Conservation (phyloP, 2,797 vertebrate species). For the Pyrocephalus nanus region DNA sequence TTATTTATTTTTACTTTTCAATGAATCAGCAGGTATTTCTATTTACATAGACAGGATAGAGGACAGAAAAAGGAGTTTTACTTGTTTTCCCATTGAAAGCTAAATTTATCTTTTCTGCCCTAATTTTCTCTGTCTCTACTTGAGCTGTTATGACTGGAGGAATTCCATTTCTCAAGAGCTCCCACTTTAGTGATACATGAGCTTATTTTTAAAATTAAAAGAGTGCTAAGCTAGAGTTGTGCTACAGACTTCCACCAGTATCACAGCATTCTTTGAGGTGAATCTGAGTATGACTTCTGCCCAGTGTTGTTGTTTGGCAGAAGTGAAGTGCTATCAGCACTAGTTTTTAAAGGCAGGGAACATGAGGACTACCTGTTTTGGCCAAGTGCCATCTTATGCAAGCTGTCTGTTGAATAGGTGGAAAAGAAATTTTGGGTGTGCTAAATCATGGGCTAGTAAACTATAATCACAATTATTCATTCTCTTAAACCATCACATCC, state of each 20-base stretch:
- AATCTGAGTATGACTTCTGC: not conserved
- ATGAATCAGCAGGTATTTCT: not conserved
- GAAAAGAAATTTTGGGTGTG: not conserved
- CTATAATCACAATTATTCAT: not conserved
- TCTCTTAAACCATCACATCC: not conserved
- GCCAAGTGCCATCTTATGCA: not conserved
- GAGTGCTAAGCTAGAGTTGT: not conserved
- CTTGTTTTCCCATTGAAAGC: not conserved
- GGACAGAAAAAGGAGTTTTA: not conserved
- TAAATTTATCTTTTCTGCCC: not conserved
- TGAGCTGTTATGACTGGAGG: not conserved
- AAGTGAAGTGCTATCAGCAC: not conserved
- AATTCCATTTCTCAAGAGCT: not conserved
- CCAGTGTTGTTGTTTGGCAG: not conserved
- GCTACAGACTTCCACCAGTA: not conserved
- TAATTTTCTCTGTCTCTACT: not conserved
- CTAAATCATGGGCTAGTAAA: not conserved
- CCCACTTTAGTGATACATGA: not conserved
- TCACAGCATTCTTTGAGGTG: not conserved
- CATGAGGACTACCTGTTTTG: not conserved
- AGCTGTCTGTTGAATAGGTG: not conserved
- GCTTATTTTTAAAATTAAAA: not conserved
- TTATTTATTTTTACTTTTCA: not conserved
- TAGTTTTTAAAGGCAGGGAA: not conserved
- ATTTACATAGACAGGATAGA: not conserved